Percentiles rank a stretch among this genome's conserved stretches.
Conservation (phyloP, 2,888 invertebrate genomes). For the Thecophora atra region DNA sequence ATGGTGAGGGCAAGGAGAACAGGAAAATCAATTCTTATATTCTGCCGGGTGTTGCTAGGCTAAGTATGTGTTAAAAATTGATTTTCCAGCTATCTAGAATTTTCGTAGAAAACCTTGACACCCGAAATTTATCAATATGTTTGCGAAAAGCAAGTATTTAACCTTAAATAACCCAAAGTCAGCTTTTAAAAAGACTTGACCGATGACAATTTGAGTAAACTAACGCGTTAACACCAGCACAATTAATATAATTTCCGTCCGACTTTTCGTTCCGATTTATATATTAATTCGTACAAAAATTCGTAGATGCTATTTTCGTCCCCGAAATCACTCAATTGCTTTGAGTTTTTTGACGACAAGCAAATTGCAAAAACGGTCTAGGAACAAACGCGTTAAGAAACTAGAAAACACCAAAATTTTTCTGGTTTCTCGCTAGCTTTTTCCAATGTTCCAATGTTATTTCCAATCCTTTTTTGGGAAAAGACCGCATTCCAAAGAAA, state of each 20-base stretch:
- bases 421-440: too few relatives aligned
- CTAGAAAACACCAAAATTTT: too few relatives aligned
- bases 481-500: too few relatives aligned
- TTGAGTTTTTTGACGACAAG: too few relatives aligned
- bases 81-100: constrained; percentile 21
- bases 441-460: too few relatives aligned
- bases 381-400: too few relatives aligned
- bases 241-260: not conserved
- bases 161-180: too few relatives aligned
- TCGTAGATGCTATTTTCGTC: not conserved
- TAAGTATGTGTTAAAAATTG: constrained; percentile 23
- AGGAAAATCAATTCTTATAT: constrained; percentile 37
- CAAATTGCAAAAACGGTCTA: too few relatives aligned
- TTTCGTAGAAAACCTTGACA: not conserved
- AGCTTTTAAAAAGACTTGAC: not conserved
- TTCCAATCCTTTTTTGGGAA: too few relatives aligned
- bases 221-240: not conserved
- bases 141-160: not conserved
- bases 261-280: not conserved
- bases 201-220: not conserved
- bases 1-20: too few relatives aligned
- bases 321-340: too few relatives aligned
- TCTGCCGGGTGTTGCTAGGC: constrained; percentile 10
- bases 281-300: not conserved
- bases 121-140: not conserved